A percentile compares a stretch with the other conserved stretches of the same genome.
Evolutionary conservation across 2,888 invertebrate genomes (phyloP).

Genomic region (Chouioia cunea): DNA sequence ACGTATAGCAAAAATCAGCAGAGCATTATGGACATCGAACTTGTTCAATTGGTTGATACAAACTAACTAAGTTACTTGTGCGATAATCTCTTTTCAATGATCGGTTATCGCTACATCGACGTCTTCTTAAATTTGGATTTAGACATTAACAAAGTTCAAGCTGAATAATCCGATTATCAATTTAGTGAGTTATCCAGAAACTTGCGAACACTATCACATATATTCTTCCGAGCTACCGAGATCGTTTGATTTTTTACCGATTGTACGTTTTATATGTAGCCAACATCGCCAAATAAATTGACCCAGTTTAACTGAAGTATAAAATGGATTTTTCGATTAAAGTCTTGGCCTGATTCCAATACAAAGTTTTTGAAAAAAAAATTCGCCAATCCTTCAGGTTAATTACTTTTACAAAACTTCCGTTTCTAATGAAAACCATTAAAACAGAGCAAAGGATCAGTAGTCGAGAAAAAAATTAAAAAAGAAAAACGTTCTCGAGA

Average conservation of each 20-base stretch:
- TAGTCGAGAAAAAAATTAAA: too few relatives aligned
- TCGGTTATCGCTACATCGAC: constrained; percentile 18
- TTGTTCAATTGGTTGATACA: too few relatives aligned
- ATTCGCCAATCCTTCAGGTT: too few relatives aligned
- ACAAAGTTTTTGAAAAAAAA: neutral
- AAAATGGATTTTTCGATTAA: neutral
- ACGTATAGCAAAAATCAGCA: too few relatives aligned
- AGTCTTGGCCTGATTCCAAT: neutral
- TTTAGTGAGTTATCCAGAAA: constrained; percentile 36
- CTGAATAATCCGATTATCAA: constrained; percentile 47
- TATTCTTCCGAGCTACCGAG: neutral
- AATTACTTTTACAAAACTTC: too few relatives aligned
- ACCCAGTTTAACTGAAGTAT: neutral
- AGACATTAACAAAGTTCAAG: constrained; percentile 43
- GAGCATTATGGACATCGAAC: too few relatives aligned
- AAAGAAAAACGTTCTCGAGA: too few relatives aligned
- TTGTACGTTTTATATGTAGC: too few relatives aligned
- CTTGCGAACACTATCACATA: constrained; percentile 11
- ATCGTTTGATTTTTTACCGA: too few relatives aligned
- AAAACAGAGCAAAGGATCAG: too few relatives aligned
- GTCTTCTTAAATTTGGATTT: constrained; percentile 43
- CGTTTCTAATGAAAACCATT: too few relatives aligned
- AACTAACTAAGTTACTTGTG: too few relatives aligned
- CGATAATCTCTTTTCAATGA: constrained; percentile 7
- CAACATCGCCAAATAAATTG: neutral